Conservation (phyloP, 2,797 vertebrate genomes). For the Acanthis flammea region DNA sequence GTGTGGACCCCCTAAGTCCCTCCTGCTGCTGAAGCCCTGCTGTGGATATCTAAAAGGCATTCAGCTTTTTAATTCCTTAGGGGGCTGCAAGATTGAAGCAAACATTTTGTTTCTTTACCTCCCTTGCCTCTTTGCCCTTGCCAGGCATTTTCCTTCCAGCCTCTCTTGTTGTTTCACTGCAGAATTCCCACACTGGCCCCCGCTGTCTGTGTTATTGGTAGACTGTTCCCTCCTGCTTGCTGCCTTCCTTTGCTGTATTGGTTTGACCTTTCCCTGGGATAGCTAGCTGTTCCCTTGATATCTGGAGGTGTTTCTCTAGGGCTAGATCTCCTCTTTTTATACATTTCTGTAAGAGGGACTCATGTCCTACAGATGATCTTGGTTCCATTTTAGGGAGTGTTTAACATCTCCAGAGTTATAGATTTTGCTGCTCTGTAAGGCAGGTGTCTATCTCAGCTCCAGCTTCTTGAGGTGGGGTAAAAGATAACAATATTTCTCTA, state of each 20-base stretch:
- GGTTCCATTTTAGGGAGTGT: conserved; percentile 7
- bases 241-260: neutral
- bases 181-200: neutral
- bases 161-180: neutral
- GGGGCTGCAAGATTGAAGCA: neutral
- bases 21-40: neutral
- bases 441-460: neutral
- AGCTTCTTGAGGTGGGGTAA: conserved; percentile 3
- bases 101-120: neutral
- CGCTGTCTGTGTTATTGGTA: neutral
- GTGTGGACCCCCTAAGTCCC: neutral
- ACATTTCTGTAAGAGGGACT: neutral
- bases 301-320: conserved; percentile 36
- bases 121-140: neutral
- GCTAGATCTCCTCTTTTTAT: conserved; percentile 1
- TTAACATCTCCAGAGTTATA: conserved; percentile 9
- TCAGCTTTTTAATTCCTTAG: neutral
- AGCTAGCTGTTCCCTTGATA: conserved; percentile 7
- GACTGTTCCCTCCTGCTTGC: neutral
- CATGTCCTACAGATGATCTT: conserved; percentile 58
- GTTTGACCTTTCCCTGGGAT: conserved; percentile 37
- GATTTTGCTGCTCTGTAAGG: conserved; percentile 6
- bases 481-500: conserved; percentile 29
- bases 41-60: neutral
- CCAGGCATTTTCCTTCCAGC: conserved; percentile 10